Evolutionary conservation across 30 jellyfish, hydroid and myxozoan species (phyloP), one percentile per base, ranked within the genome.

Genomic region (Chironex yamaguchii): DNA sequence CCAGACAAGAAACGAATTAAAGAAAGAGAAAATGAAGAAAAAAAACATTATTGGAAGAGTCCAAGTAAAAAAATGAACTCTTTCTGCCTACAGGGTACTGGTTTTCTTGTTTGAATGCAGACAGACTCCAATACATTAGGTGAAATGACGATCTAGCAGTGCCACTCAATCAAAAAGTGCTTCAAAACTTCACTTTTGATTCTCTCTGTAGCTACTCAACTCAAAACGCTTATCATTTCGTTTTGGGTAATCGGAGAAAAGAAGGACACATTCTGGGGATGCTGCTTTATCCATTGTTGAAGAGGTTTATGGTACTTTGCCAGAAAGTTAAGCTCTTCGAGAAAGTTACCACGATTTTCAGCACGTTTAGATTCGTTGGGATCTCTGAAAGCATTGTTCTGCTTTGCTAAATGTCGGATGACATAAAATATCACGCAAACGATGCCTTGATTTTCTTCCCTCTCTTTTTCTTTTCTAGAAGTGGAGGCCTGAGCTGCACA

Each of bases 301-400:
- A 79, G 72, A 11, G 71, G 91, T 35, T 62, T 35, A 29, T 64
- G 85, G 91, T 79, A 64, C 71, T 79, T 62, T 17, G 85, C 89
- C 22, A 79, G 73, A 49, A 79, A 31, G 73, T 79, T 34, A 27
- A 79, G 85, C 52, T 79, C 73, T 53, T 79, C 91, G 31, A 65
- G 85, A 24, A 80, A 80, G 87, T 80, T 65, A 62, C 91, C 85
- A 2, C 76, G 85, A 26, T 65, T 80, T 34, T 34, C 75, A 4
- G 86, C 1, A 0, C 2, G 42, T 29, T 28, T 21, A 0, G 73
- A 80, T 62, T 80, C 91, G 14, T 66, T 68, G 33, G 29, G 53
- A 62, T 74, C 85, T 64, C 91, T 31, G 50, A 80, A 80, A 62
- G 91, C 91, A 80, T 48, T 80, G 91, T 80, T 80, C 69, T 80